Evolutionary conservation across 92 coral and sea anemone genomes (phyloP), one percentile per base, ranked within the genome.

Genomic region (Porites lobata): DNA sequence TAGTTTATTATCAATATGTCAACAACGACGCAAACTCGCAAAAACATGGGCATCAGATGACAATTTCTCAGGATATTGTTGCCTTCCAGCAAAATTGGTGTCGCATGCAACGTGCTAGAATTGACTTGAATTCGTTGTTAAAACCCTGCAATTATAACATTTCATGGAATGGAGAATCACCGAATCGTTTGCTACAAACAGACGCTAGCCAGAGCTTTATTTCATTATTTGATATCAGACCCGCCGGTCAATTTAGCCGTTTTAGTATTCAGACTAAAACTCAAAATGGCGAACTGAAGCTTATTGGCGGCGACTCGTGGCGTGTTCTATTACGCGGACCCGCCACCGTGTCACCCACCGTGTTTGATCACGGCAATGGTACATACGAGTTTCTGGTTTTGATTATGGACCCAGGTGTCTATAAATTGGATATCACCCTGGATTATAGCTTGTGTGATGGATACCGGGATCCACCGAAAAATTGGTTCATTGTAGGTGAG

Each of bases 201-300:
- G 96, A 95, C 72, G 95, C 99, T 4, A 65, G 77, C 17, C 85
- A 78, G 71, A 98, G 99, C 83, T 87, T 68, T 14, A 86, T 98
- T 24, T 88, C 95, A 5, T 79, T 64, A 1, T 92, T 94, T 66
- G 79, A 89, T 9, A 81, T 95, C 63, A 86, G 85, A 26, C 96
- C 99, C 12, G 97, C 99, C 9, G 99, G 99, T 20, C 94, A 98
- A 68, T 98, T 98, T 70, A 98, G 99, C 83, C 96, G 98, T 54
- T 98, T 98, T 84, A 68, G 78, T n/a, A 95, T 98, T 68, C 93
- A 85, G 71, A 69, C 99, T 8, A 93, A 86, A 77, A 94, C 98
- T 20, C 18, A 19, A 1, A 93, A 94, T 54, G 96, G 98, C 5
- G 76, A 68, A 63, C 68, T 85, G 78, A 98, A 98, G 86, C 79